A percentile compares a stretch with the other conserved stretches of the same genome.
Evolutionary conservation across 2,888 invertebrate genomes (phyloP).

Genomic region (Panopea generosa): DNA sequence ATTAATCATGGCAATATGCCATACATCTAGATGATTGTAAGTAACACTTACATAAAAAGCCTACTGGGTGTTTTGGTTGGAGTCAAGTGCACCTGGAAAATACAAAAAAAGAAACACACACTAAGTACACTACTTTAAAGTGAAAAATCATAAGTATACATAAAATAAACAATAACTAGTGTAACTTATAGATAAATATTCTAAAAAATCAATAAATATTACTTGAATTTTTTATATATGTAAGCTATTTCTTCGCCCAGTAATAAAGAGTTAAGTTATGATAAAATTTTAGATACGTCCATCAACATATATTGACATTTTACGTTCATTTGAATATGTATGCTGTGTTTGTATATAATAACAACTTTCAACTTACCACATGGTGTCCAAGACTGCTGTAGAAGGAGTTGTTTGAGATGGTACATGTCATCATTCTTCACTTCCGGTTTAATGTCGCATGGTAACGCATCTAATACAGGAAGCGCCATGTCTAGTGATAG

Average conservation of each 20-base stretch:
- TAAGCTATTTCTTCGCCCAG: no score
- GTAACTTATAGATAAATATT: no score
- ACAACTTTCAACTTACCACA: slow-evolving; percentile 74
- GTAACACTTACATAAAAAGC: slow-evolving; percentile 77
- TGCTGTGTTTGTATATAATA: no score
- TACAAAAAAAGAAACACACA: slow-evolving; percentile 15
- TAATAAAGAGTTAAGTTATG: no score
- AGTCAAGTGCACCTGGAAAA: slow-evolving; percentile 69
- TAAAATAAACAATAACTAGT: no score
- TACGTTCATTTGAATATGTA: no score
- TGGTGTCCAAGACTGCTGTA: slow-evolving; percentile 71
- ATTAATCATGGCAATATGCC: slow-evolving; percentile 80
- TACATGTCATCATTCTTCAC: slow-evolving; percentile 68
- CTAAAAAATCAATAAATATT: no score
- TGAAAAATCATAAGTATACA: no score
- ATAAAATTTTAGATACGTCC: no score
- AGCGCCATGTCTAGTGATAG: slow-evolving; percentile 61
- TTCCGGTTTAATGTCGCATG: slow-evolving; percentile 31
- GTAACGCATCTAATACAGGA: slow-evolving; percentile 35
- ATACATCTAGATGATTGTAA: slow-evolving; percentile 74
- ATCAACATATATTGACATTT: no score
- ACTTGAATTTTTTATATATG: no score
- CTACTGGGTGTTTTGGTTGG: slow-evolving; percentile 78
- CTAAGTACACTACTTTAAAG: no score
- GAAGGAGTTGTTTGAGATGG: slow-evolving; percentile 74